Evolutionary conservation across 2,888 invertebrate genomes (phyloP), one percentile per base, ranked within the genome.

Genomic region (Pardosa pseudoannulata): DNA sequence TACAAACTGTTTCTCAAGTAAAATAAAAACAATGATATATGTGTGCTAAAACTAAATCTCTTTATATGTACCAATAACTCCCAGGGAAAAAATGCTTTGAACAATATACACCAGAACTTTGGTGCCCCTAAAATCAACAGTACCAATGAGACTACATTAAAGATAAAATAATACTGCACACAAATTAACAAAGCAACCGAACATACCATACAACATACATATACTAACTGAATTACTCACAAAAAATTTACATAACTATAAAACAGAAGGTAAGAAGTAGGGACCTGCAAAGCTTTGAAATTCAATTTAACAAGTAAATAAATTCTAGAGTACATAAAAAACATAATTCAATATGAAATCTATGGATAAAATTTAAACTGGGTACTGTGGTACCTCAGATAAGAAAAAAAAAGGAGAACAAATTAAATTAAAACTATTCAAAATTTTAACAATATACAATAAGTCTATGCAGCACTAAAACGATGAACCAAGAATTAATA

Each of bases 101-200:
- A 72, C 50, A 64, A 80, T n/a, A 68, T 50, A 23, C 13, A 75
- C 79, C 79, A 79, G 16, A n/a, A 75, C 87, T 87, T 39, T 36
- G 87, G 80, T 80, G 80, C 71, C 32, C 39, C 70, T 87, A 71
- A 86, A 79, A 87, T 87, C 41, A 87, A 87, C 87, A 87, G 71
- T 86, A 79, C 74, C 78, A 74, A 80, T 56, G 80, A 87, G 87
- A 87, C 87, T 87, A 87, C 87, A 87, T 73, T 80, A 79, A 75
- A 79, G 76, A 80, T 87, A 87, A 87, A 87, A 87, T 87, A 87
- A 87, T 87, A 87, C 87, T 87, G 87, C 87, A 80, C 87, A 87
- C 87, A 80, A 79, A 79, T 86, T 86, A 86, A 86, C 86, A 86
- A 87, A 87, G 87, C 87, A 87, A 87, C 87, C 80, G 67, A 87